Percentiles rank a stretch among this genome's conserved stretches.
Evolutionary conservation across 2,113 vertebrate species (phyloP).

Genomic region (Anthoscopus minutus): DNA sequence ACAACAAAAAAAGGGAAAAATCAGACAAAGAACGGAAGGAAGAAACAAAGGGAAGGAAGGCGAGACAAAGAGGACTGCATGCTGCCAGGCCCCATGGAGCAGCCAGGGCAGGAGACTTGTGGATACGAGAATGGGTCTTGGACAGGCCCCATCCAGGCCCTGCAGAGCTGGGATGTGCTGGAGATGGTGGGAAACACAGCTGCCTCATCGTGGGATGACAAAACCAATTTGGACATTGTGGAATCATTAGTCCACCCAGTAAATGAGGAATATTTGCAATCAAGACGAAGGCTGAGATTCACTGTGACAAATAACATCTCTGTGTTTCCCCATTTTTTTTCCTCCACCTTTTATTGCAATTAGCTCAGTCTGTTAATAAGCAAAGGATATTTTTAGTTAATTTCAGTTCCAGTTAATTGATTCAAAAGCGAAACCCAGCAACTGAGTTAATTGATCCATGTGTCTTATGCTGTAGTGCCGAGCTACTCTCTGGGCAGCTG

Average conservation of each 20-base stretch:
- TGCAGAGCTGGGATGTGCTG: neutral
- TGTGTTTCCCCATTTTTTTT: neutral
- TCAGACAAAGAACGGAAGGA: neutral
- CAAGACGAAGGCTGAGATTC: conserved; percentile 9
- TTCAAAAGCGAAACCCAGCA: conserved; percentile 61
- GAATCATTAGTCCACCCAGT: neutral
- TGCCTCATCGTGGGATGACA: neutral
- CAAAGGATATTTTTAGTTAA: conserved; percentile 66
- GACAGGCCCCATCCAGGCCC: neutral
- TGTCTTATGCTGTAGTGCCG: neutral
- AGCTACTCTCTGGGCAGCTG: conserved; percentile 39
- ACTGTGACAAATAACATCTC: conserved; percentile 18
- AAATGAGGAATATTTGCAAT: conserved; percentile 12
- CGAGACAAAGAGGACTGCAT: neutral
- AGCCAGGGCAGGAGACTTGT: neutral
- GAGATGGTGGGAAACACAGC: neutral
- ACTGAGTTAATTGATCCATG: conserved; percentile 66
- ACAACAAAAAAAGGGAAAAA: neutral
- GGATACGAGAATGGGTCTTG: neutral
- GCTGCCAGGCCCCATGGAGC: neutral
- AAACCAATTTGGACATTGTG: neutral
- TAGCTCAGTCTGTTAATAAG: conserved; percentile 65
- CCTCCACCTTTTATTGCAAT: conserved; percentile 36
- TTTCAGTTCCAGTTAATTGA: conserved; percentile 64
- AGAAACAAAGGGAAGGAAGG: conserved; percentile 37